Base-by-base conservation (phyloP, 2,797 vertebrate species). In the Remorina albescens region DNA sequence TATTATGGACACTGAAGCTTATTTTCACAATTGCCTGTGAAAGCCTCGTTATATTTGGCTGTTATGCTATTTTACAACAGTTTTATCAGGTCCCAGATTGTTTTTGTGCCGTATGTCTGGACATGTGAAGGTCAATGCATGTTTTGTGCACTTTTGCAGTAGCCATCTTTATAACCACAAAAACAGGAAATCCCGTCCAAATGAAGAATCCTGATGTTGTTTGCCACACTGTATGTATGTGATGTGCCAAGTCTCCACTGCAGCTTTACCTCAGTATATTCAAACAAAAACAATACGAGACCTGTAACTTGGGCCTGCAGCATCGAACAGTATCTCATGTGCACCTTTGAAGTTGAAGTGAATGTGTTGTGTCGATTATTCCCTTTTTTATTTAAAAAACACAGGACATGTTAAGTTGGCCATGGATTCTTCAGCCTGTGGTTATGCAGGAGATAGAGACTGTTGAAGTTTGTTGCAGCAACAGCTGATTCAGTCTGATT, bases 221-320 rank as follows among this genome's bases (percentile, higher is more conserved):
- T 39, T 64, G 49, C 34, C 46, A 72, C n/a, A n/a, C n/a, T n/a
- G n/a, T 74, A 32, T 62, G n/a, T 68, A 63, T 65, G 76, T 74
- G 65, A 78, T 53, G 77, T 83, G 74, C 67, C 69, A 81, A 78
- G 66, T 53, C 57, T 78, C 34, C 12, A 41, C 56, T 63, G 67
- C 53, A 85, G 77, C 71, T 72, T 83, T 77, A 87, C 34, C 74
- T 77, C 62, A 66, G 11, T 56, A 30, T 60, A 41, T 16, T 63
- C 15, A 37, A 46, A 42, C 5, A 5, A 47, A 47, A 57, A 47
- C 1, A 26, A 30, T 7, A 62, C 8, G 2, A 37, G 25, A 61
- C 9, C 55, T 72, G 69, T 54, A 55, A 51, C 28, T 8, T 30
- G 21, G 53, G 61, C 39, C 39, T 11, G 21, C 32, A 26, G 47